Evolutionary conservation across 1,140 invertebrate genomes (phyloP).

Genomic region (Phocides pigmalion): DNA sequence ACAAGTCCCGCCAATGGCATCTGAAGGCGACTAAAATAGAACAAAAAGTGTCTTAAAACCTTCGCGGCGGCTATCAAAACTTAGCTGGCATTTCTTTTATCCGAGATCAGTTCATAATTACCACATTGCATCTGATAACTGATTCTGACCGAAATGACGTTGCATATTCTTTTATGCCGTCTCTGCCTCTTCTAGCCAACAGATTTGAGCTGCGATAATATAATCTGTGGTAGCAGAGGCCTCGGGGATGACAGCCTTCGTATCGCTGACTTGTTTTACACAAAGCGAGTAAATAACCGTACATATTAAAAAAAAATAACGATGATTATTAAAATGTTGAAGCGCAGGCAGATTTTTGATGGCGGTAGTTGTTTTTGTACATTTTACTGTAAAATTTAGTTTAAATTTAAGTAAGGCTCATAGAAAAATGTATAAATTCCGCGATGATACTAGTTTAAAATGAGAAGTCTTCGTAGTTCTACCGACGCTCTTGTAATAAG

Average conservation of each 20-base stretch:
- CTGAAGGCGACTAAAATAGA: constrained; percentile 1
- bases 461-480: no score
- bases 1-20: background rate
- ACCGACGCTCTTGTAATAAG: no score
- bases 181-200: constrained; percentile 6
- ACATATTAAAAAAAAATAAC: no score
- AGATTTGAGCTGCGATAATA: constrained; percentile 22
- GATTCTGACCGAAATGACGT: constrained; percentile 24
- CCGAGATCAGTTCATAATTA: constrained; percentile 37
- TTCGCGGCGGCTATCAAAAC: constrained; percentile 31
- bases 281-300: background rate
- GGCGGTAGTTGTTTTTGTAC: no score
- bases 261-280: constrained; percentile 33
- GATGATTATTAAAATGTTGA: background rate
- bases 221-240: constrained; percentile 27
- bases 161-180: constrained; percentile 32
- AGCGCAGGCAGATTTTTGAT: background rate
- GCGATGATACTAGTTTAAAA: no score
- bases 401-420: no score
- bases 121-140: constrained; percentile 29
- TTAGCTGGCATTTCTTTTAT: constrained; percentile 31
- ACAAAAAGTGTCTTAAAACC: constrained; percentile 27
- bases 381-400: no score
- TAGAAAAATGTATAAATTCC: no score
- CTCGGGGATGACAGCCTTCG: constrained; percentile 25